These are phyloP conservation scores for Rhabditoides inermis DNA, from an alignment of 2,888 invertebrate species.

Conservation along the genomic window DNA sequence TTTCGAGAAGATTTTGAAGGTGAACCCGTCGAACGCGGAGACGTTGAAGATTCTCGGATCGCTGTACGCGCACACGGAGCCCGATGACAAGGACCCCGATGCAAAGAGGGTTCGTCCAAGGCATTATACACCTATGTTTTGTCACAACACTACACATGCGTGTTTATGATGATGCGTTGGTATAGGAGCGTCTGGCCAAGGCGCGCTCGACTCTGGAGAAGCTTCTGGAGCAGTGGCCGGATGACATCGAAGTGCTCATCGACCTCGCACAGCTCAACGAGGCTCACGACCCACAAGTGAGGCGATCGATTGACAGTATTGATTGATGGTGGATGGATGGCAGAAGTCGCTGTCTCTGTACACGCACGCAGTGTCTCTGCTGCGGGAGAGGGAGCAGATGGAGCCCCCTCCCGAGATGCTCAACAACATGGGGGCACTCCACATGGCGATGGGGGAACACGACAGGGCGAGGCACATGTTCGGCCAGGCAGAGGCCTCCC, in stretches of 20 bases:
- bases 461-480: constrained; percentile 66
- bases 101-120: too few relatives aligned
- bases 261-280: constrained; percentile 95
- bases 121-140: background rate
- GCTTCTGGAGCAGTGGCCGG: constrained; percentile 85
- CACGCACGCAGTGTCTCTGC: constrained; percentile 79
- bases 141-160: background rate
- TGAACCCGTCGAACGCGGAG: constrained; percentile 93
- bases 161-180: background rate
- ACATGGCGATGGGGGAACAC: constrained; percentile 74
- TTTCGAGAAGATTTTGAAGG: constrained; percentile 95
- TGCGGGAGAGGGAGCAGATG: constrained; percentile 74
- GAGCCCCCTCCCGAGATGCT: constrained; percentile 79
- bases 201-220: constrained; percentile 77
- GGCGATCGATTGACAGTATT: too few relatives aligned
- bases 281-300: constrained; percentile 85
- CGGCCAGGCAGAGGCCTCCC: too few relatives aligned
- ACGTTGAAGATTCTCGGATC: constrained; percentile 98
- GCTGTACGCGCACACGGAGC: constrained; percentile 67
- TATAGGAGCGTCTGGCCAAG: constrained; percentile 12
- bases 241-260: constrained; percentile 89
- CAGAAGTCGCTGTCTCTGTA: constrained; percentile 81
- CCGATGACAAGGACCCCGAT: constrained; percentile 15
- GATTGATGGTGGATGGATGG: constrained; percentile 1
- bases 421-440: constrained; percentile 89